Conservation (phyloP, 2,888 invertebrate species). For the Notocelia uddmanniana region DNA sequence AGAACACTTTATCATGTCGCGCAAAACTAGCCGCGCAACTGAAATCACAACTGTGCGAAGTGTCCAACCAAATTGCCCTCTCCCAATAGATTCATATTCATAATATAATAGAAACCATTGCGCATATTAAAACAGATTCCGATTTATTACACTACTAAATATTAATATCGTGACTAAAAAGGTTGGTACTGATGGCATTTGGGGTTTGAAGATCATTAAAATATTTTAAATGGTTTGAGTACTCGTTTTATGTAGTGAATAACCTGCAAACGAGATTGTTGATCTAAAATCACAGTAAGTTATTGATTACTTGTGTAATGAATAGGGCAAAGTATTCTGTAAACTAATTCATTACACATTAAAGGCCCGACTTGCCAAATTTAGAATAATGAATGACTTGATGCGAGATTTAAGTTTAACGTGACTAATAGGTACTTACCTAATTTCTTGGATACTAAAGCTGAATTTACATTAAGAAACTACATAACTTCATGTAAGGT, state of each 20-base stretch:
- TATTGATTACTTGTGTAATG: background rate
- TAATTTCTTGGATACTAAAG: background rate
- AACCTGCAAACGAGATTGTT: background rate
- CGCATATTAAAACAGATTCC: constrained; percentile 23
- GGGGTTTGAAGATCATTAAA: constrained; percentile 19
- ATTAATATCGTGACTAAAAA: constrained; percentile 46
- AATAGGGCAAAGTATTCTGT: background rate
- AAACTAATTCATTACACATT: background rate
- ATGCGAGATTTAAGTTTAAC: background rate
- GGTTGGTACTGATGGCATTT: constrained; percentile 36
- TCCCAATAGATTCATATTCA: constrained; percentile 33
- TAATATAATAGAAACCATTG: constrained; percentile 40
- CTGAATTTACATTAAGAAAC: background rate
- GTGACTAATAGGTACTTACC: too few species aligned
- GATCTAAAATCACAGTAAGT: background rate
- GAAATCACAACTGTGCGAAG: background rate
- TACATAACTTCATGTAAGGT: background rate
- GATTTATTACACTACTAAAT: constrained; percentile 38
- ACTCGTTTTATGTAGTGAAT: background rate
- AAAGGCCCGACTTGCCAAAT: background rate
- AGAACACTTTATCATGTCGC: too few species aligned
- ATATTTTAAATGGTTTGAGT: constrained; percentile 5
- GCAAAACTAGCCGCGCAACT: background rate
- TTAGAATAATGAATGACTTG: background rate
- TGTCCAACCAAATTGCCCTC: background rate